These are phyloP conservation scores for Odontomyia ornata DNA, from an alignment of 2,888 invertebrate genomes.

Conservation along the genomic window DNA sequence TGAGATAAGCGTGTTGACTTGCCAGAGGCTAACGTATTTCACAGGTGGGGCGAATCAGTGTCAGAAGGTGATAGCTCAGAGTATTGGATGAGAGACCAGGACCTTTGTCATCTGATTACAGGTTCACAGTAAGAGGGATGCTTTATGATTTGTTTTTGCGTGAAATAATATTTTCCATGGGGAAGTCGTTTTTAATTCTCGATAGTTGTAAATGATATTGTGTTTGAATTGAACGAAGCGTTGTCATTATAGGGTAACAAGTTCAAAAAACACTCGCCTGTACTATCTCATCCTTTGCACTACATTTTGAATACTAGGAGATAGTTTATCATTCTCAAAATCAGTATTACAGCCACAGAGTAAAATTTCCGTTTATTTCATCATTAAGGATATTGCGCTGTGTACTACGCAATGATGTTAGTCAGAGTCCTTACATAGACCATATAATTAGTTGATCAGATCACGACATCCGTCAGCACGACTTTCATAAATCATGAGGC, in stretches of 20 bases:
- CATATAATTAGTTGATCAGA: constrained; percentile 45
- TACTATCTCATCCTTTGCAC: no score
- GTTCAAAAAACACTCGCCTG: background rate
- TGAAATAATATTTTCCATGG: no score
- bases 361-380: constrained; percentile 14
- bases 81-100: background rate
- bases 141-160: background rate
- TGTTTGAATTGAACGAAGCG: no score
- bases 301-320: no score
- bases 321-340: no score
- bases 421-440: constrained; percentile 29
- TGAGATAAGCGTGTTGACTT: constrained; percentile 16
- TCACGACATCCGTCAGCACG: constrained; percentile 44
- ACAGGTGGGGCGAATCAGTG: background rate
- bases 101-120: constrained; percentile 19
- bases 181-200: no score
- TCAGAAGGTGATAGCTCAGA: background rate
- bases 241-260: no score
- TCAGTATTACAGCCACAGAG: background rate
- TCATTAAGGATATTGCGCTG: background rate
- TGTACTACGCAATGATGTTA: background rate
- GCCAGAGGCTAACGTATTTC: constrained; percentile 1
- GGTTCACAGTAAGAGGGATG: background rate
- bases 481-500: constrained; percentile 43
- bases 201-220: no score